A percentile compares a stretch with the other conserved stretches of the same genome.
phyloP scores from a whole-genome alignment of 2,113 vertebrate species.

The Antigone vipio region DNA sequence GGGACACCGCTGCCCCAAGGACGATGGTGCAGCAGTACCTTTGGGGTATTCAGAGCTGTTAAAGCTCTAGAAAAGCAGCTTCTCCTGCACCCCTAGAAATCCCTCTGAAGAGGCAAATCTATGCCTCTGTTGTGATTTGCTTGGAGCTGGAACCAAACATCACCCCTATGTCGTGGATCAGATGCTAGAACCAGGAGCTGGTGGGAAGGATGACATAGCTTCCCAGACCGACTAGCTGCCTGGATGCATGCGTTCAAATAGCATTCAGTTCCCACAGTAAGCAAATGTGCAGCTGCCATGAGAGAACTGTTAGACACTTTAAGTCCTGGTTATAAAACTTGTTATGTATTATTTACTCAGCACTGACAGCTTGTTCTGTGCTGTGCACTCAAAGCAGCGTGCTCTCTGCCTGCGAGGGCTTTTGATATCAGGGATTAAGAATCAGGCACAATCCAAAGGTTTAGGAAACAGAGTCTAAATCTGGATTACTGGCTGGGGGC shows the following conservation, averaged over 20 bases:
- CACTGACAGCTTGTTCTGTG: background rate
- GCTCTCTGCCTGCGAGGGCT: background rate
- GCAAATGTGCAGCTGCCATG: background rate
- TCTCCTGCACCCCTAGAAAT: background rate
- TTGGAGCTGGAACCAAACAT: background rate
- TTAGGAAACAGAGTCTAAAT: background rate
- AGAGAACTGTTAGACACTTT: background rate
- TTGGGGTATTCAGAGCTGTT: background rate
- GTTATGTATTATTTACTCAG: conserved; percentile 47
- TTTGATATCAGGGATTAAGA: conserved; percentile 16
- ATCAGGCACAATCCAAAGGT: background rate
- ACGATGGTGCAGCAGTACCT: background rate
- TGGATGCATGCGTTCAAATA: background rate
- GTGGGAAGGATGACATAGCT: background rate
- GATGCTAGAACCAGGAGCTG: background rate
- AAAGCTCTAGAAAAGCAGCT: background rate
- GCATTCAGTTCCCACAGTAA: background rate
- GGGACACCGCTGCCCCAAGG: background rate
- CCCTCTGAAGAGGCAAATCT: background rate
- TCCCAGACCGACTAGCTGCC: background rate
- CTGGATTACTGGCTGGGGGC: background rate
- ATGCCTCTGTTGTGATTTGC: background rate
- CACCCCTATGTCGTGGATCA: background rate
- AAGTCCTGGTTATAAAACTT: conserved; percentile 26
- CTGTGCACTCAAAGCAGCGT: background rate